phyloP scores from a whole-genome alignment of 2,113 vertebrate species.

The Pseudopipra pipra region DNA sequence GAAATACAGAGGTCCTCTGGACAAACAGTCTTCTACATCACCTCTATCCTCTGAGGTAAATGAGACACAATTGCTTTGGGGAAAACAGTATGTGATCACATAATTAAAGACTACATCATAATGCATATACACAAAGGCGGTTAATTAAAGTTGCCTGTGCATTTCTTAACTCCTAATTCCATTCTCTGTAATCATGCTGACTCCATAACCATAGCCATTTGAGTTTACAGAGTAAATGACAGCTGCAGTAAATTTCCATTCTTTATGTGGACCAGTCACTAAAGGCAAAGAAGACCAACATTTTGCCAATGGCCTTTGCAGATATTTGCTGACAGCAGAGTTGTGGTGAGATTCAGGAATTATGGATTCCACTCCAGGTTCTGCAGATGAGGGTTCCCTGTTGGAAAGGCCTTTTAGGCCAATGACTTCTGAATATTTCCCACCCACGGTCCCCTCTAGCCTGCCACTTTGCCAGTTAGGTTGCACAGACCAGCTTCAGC shows the following conservation, averaged over 20 bases:
- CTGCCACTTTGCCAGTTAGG: not conserved
- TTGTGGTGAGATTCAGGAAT: not conserved
- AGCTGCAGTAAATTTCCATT: conserved; percentile 34
- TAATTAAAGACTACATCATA: conserved; percentile 64
- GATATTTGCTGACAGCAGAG: not conserved
- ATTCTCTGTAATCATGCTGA: conserved; percentile 51
- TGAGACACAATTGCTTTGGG: conserved; percentile 19
- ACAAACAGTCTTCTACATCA: not conserved
- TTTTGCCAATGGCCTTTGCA: not conserved
- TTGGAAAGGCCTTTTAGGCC: not conserved
- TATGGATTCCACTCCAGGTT: not conserved
- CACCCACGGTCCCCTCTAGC: not conserved
- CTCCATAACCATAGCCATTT: conserved; percentile 9
- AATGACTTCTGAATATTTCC: not conserved
- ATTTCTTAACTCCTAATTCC: conserved; percentile 59
- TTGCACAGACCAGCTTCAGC: not conserved
- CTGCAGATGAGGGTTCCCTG: not conserved
- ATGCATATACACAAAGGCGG: conserved; percentile 49
- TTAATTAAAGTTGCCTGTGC: conserved; percentile 62
- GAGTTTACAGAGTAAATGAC: conserved; percentile 23
- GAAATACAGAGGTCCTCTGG: not conserved
- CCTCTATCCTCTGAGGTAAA: conserved; percentile 26
- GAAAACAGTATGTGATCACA: conserved; percentile 38
- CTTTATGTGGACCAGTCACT: not conserved
- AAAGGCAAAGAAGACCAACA: not conserved